phyloP scores from a whole-genome alignment of 2,888 invertebrate genomes.

The Scelioninae gen. 1 region DNA sequence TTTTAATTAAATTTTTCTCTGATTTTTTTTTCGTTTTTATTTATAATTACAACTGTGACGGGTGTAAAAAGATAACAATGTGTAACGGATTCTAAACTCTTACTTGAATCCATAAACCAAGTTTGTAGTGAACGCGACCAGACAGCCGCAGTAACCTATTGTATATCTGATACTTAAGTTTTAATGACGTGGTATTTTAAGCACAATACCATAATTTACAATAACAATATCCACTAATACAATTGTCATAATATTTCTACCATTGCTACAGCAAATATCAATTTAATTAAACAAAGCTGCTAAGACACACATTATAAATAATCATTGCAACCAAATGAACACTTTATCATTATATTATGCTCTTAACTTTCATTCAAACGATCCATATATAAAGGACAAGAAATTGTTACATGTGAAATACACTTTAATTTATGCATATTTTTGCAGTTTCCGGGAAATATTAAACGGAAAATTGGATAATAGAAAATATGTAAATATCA shows the following conservation, averaged over 20 bases:
- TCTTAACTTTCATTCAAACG: neutral
- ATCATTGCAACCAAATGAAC: constrained; percentile 27
- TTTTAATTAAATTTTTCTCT: no score
- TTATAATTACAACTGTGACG: neutral
- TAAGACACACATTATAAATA: constrained; percentile 33
- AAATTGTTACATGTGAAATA: no score
- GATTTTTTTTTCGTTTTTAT: no score
- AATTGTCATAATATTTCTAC: constrained; percentile 52
- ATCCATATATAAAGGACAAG: no score
- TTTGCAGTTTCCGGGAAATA: no score
- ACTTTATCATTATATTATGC: neutral
- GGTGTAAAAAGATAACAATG: constrained; percentile 7
- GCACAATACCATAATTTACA: constrained; percentile 61
- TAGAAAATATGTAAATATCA: no score
- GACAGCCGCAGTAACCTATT: constrained; percentile 45
- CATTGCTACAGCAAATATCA: constrained; percentile 47
- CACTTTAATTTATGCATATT: no score
- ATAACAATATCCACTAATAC: constrained; percentile 52
- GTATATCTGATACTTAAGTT: constrained; percentile 62
- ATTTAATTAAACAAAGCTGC: constrained; percentile 54
- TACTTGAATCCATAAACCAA: constrained; percentile 41
- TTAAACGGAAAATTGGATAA: no score
- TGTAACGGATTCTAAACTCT: constrained; percentile 26
- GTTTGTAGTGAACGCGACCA: constrained; percentile 33
- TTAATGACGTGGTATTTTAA: constrained; percentile 62